These are phyloP conservation scores for Polypterus bichir DNA, from an alignment of 2,113 vertebrate genomes.

Conservation along the genomic window DNA sequence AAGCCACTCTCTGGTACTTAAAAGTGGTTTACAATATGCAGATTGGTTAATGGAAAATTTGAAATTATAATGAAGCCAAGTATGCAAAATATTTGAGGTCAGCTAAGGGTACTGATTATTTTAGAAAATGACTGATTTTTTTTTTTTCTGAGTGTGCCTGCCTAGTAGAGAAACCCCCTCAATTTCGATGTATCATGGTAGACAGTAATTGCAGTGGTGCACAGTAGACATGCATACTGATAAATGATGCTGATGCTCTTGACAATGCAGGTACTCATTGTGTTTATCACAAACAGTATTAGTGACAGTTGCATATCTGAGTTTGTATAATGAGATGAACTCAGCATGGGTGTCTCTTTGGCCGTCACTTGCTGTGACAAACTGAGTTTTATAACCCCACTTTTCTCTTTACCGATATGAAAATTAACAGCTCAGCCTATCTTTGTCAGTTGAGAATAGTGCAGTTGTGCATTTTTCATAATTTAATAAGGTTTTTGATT, in stretches of 20 bases:
- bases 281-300: constrained; percentile 60
- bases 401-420: constrained; percentile 31
- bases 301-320: constrained; percentile 55
- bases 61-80: constrained; percentile 13
- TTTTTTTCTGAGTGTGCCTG: constrained; percentile 20
- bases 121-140: constrained; percentile 18
- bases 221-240: constrained; percentile 31
- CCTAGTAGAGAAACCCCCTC: constrained; percentile 36
- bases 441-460: constrained; percentile 18
- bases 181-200: constrained; percentile 43
- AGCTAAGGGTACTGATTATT: constrained; percentile 7
- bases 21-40: constrained; percentile 7
- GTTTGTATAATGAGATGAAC: constrained; percentile 64
- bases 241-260: constrained; percentile 44
- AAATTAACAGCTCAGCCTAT: constrained; percentile 39
- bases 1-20: neutral
- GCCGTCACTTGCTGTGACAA: constrained; percentile 61
- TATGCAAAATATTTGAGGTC: constrained; percentile 16
- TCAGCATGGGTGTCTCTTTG: constrained; percentile 57
- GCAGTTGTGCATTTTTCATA: constrained; percentile 2
- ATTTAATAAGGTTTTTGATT: too few relatives aligned
- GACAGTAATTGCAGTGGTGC: constrained; percentile 34
- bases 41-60: constrained; percentile 6
- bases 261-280: constrained; percentile 52
- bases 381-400: constrained; percentile 49